A percentile compares a stretch with the other conserved stretches of the same genome.
phyloP scores from a whole-genome alignment of 1,140 invertebrate genomes.

The Caenorhabditis remanei region DNA sequence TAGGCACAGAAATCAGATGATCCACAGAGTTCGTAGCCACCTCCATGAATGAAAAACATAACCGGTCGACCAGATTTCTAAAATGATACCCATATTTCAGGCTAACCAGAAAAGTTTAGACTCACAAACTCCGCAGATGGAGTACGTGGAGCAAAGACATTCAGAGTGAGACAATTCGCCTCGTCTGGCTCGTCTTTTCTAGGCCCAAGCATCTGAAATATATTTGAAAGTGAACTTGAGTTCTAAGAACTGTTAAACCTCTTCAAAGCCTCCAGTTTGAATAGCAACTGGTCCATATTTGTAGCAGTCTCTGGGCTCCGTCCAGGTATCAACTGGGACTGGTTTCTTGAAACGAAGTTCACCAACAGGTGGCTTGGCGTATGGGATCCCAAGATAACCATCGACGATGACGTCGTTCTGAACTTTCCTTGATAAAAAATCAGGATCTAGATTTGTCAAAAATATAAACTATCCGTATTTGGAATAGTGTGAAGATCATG shows the following conservation, averaged over 20 bases:
- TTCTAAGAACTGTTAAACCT: neutral
- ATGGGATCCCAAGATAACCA: conserved; percentile 74
- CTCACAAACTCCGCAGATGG: conserved; percentile 68
- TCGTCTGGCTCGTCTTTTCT: neutral
- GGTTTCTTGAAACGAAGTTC: conserved; percentile 71
- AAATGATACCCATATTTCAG: neutral
- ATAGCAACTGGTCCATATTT: conserved; percentile 44
- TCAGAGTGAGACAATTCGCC: conserved; percentile 91
- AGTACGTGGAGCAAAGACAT: conserved; percentile 85
- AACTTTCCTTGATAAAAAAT: neutral
- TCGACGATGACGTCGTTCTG: conserved; percentile 62
- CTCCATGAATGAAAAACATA: conserved; percentile 96
- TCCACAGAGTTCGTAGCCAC: conserved; percentile 82
- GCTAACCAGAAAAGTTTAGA: conserved; percentile 60
- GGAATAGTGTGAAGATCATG: no score
- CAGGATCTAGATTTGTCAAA: neutral
- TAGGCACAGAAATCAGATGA: conserved; percentile 43
- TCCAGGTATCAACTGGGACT: conserved; percentile 56
- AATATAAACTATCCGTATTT: neutral
- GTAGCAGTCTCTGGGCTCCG: conserved; percentile 39
- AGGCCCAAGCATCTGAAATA: conserved; percentile 80
- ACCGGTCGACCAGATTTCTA: conserved; percentile 81
- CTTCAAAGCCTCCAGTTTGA: conserved; percentile 50
- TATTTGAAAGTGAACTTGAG: neutral
- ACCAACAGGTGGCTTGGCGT: conserved; percentile 68